phyloP scores from a whole-genome alignment of 2,797 vertebrate species.

The Melanotaenia boesemani region DNA sequence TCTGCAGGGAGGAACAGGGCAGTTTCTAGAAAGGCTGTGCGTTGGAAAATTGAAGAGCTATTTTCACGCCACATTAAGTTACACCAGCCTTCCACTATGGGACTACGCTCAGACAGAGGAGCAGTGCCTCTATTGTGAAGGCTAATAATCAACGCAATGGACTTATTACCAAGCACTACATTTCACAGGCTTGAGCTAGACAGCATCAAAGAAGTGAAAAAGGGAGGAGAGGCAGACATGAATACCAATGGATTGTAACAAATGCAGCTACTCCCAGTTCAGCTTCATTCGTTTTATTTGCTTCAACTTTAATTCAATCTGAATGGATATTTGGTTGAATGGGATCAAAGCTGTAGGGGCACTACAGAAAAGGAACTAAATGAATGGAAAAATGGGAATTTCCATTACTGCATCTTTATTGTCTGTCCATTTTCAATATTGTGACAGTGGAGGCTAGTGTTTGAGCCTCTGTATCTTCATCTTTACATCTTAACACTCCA shows the following conservation, averaged over 20 bases:
- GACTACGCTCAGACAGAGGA: slow-evolving; percentile 61
- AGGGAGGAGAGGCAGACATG: slow-evolving; percentile 37
- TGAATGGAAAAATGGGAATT: slow-evolving; percentile 38
- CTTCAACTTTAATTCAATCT: slow-evolving; percentile 39
- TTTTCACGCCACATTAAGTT: slow-evolving; percentile 82
- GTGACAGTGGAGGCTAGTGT: slow-evolving; percentile 28
- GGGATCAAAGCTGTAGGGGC: slow-evolving; percentile 42
- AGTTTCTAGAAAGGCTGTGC: slow-evolving; percentile 55
- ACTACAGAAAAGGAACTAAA: slow-evolving; percentile 20
- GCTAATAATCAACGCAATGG: slow-evolving; percentile 72
- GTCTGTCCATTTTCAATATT: slow-evolving; percentile 34
- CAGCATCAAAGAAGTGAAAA: slow-evolving; percentile 54
- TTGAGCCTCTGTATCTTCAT: slow-evolving; percentile 14
- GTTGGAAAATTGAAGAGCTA: slow-evolving; percentile 76
- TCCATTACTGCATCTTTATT: slow-evolving; percentile 48
- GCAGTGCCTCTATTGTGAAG: slow-evolving; percentile 65
- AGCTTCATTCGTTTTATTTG: slow-evolving; percentile 56
- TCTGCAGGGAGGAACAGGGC: slow-evolving; percentile 57
- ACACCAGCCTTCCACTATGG: slow-evolving; percentile 61
- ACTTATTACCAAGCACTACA: slow-evolving; percentile 68
- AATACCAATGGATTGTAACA: slow-evolving; percentile 64
- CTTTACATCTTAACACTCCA: slow-evolving; percentile 45
- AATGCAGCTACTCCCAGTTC: slow-evolving; percentile 48
- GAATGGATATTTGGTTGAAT: slow-evolving; percentile 48
- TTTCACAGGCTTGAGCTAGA: slow-evolving; percentile 61